Conservation (phyloP, 1,140 invertebrate genomes). For the Oedothorax gibbosus region DNA sequence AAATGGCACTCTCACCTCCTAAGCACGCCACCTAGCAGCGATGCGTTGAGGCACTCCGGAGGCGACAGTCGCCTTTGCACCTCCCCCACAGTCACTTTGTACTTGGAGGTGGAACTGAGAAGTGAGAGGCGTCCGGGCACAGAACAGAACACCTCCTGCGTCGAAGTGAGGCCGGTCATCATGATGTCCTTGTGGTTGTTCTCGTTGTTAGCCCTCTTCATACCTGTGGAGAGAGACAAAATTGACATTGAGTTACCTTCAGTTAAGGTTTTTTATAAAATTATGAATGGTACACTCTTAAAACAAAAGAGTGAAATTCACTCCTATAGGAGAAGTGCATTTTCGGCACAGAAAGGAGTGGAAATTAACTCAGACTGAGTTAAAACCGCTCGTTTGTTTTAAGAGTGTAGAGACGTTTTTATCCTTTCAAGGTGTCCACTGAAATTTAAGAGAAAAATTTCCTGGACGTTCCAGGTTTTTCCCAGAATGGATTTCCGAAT, state of each 20-base stretch:
- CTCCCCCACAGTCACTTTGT: constrained; percentile 99
- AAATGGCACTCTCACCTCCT: constrained; percentile 77
- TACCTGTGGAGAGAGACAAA: constrained; percentile 69
- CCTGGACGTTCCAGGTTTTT: too few relatives aligned
- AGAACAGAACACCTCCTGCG: constrained; percentile 82
- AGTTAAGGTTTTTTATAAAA: too few relatives aligned
- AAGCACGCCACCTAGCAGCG: constrained; percentile 96
- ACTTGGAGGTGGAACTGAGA: constrained; percentile 98
- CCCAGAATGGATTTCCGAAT: too few relatives aligned
- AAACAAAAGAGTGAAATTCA: too few relatives aligned
- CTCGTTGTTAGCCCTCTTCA: constrained; percentile 74
- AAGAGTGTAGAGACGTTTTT: too few relatives aligned
- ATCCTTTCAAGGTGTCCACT: too few relatives aligned
- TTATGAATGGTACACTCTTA: too few relatives aligned
- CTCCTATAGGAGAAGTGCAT: too few relatives aligned
- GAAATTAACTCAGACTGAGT: too few relatives aligned
- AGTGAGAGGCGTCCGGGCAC: constrained; percentile 97
- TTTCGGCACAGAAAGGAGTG: too few relatives aligned
- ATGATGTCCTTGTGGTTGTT: constrained; percentile 66
- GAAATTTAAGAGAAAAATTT: too few relatives aligned
- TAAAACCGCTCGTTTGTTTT: too few relatives aligned
- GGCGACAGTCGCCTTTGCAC: constrained; percentile 96
- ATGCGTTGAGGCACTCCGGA: constrained; percentile 99
- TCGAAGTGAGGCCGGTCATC: constrained; percentile 71
- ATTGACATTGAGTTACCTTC: neutral